These are phyloP conservation scores for Notamacropus eugenii DNA, from an alignment of 2,797 vertebrate genomes.

Conservation along the genomic window DNA sequence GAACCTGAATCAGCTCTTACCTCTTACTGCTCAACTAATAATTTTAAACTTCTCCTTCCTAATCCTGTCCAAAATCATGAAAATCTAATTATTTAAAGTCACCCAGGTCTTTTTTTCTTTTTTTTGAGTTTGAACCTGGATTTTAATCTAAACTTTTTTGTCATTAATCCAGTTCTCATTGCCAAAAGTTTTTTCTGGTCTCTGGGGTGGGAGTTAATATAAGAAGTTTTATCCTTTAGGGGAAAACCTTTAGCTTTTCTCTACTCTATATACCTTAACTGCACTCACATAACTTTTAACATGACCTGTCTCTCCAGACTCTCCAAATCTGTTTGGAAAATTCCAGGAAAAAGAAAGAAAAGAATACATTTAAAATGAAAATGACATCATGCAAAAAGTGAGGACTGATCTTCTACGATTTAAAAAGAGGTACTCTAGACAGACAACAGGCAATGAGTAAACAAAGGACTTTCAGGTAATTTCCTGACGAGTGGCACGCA, in stretches of 20 bases:
- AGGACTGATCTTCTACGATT: neutral
- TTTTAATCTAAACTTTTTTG: neutral
- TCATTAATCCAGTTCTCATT: neutral
- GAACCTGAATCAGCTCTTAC: slow-evolving; percentile 45
- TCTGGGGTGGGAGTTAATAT: neutral
- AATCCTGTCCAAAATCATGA: slow-evolving; percentile 11
- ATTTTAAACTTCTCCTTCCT: neutral
- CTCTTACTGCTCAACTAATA: slow-evolving; percentile 9
- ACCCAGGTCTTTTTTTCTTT: slow-evolving; percentile 10
- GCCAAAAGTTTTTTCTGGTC: slow-evolving; percentile 17
- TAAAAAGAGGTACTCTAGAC: neutral
- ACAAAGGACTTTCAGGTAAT: neutral
- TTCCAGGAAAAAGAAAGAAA: slow-evolving; percentile 11
- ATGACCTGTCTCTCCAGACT: neutral
- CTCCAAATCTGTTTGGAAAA: neutral
- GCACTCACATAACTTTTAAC: neutral
- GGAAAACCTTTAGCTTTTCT: slow-evolving; percentile 24
- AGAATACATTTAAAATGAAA: neutral
- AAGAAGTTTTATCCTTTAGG: slow-evolving; percentile 44
- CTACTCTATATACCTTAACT: neutral
- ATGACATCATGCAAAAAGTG: neutral
- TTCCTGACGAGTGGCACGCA: neutral
- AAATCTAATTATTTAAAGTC: slow-evolving; percentile 22
- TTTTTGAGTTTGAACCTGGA: neutral
- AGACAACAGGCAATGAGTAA: neutral